phyloP scores from a whole-genome alignment of 2,888 invertebrate species.

The Terebella lapidaria region DNA sequence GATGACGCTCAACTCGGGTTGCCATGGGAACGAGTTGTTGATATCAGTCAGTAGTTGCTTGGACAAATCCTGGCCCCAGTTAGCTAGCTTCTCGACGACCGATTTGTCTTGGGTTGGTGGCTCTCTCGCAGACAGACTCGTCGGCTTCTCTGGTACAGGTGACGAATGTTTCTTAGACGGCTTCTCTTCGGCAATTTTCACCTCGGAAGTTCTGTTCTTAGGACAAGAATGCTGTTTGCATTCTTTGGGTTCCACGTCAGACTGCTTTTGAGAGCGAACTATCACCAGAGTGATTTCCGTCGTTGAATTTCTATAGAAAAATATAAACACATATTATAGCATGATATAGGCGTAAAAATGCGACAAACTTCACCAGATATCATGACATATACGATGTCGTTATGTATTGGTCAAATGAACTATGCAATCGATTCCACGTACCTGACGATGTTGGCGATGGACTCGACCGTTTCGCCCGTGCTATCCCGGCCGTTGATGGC shows the following conservation, averaged over 20 bases:
- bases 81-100: neutral
- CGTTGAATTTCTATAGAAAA: neutral
- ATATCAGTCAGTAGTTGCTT: neutral
- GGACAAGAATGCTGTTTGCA: too few relatives aligned
- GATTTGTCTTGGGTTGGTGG: neutral
- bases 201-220: too few relatives aligned
- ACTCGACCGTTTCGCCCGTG: neutral
- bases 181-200: neutral
- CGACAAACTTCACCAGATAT: too few relatives aligned
- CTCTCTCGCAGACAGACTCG: neutral
- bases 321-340: too few relatives aligned
- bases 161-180: neutral
- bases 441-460: neutral
- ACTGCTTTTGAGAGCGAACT: too few relatives aligned
- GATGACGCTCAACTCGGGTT: slow-evolving; percentile 1
- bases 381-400: too few relatives aligned
- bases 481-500: slow-evolving; percentile 1
- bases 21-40: neutral
- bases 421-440: too few relatives aligned
- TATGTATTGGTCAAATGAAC: too few relatives aligned
- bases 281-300: neutral
- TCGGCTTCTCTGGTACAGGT: neutral
- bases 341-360: too few relatives aligned
- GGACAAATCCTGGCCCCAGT: neutral
- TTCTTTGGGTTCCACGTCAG: too few relatives aligned